A percentile compares a stretch with the other conserved stretches of the same genome.
phyloP scores from a whole-genome alignment of 2,888 invertebrate genomes.

The Crocallis elinguaria region DNA sequence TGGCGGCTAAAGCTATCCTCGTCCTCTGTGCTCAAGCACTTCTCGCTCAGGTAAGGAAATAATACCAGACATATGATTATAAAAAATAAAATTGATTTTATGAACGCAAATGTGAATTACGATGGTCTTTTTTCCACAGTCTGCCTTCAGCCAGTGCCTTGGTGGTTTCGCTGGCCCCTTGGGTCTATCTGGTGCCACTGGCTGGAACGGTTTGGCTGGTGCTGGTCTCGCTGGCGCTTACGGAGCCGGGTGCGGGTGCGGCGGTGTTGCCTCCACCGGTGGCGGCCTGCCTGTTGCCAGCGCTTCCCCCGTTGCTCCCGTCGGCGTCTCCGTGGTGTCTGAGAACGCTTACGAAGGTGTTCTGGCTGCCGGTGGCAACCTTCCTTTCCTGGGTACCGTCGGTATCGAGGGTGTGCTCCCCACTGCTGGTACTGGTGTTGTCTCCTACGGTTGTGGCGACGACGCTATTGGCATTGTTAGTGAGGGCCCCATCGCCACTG shows the following conservation, averaged over 20 bases:
- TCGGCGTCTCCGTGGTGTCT: slow-evolving; percentile 51
- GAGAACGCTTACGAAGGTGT: slow-evolving; percentile 50
- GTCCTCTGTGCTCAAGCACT: slow-evolving; percentile 44
- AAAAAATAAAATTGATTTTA: too few relatives aligned
- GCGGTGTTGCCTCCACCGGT: slow-evolving; percentile 31
- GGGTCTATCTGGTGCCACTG: slow-evolving; percentile 9
- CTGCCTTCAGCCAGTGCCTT: slow-evolving; percentile 24
- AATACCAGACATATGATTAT: too few relatives aligned
- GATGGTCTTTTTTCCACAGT: slow-evolving; percentile 7
- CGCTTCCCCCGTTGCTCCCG: slow-evolving; percentile 44
- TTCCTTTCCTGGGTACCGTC: slow-evolving; percentile 50
- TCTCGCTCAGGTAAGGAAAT: slow-evolving; percentile 36
- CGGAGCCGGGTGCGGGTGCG: slow-evolving; percentile 23
- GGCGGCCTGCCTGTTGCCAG: slow-evolving; percentile 46
- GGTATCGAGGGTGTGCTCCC: slow-evolving; percentile 51
- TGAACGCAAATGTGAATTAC: not conserved
- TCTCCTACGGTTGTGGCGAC: slow-evolving; percentile 51
- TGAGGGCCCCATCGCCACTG: slow-evolving; percentile 28
- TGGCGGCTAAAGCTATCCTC: slow-evolving; percentile 40
- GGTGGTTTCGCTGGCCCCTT: slow-evolving; percentile 8
- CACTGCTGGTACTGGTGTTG: slow-evolving; percentile 47
- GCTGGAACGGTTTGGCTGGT: slow-evolving; percentile 37
- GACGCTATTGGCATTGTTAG: slow-evolving; percentile 37
- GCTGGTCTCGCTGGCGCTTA: slow-evolving; percentile 40
- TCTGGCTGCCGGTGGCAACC: slow-evolving; percentile 44